Percentiles rank a stretch among this genome's conserved stretches.
Evolutionary conservation across 2,113 vertebrate genomes (phyloP).

Genomic region (Gallinago jamesoni): DNA sequence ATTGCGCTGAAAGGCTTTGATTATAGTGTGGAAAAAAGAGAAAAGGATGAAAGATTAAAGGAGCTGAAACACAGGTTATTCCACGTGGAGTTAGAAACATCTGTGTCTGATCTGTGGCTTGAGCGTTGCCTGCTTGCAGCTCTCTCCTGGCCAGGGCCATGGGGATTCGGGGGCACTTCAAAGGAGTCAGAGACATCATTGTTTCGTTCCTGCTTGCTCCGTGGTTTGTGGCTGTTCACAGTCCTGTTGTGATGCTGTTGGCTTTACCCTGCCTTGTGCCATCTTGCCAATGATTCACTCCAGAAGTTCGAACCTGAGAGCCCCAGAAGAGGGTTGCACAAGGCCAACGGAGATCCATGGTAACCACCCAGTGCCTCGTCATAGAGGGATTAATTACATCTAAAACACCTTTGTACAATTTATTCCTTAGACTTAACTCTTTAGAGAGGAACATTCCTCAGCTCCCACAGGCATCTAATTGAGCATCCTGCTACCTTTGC

Average conservation of each 20-base stretch:
- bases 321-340: neutral
- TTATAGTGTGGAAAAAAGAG: neutral
- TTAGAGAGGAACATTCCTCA: neutral
- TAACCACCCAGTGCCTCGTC: neutral
- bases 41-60: neutral
- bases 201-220: rapidly evolving
- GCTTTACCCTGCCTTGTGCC: neutral
- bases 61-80: neutral
- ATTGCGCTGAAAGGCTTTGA: neutral
- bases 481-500: neutral
- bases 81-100: neutral
- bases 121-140: neutral
- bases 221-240: neutral
- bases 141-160: neutral
- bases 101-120: neutral
- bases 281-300: neutral
- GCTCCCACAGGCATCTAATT: neutral
- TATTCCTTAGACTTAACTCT: neutral
- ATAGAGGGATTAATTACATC: neutral
- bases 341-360: neutral
- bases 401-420: neutral
- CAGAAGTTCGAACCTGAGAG: neutral
- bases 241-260: neutral
- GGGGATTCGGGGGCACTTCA: neutral
- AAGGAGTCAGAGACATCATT: neutral